A percentile compares a stretch with the other conserved stretches of the same genome.
Conservation (phyloP, 2,797 vertebrate species). For the Lithobates pipiens region DNA sequence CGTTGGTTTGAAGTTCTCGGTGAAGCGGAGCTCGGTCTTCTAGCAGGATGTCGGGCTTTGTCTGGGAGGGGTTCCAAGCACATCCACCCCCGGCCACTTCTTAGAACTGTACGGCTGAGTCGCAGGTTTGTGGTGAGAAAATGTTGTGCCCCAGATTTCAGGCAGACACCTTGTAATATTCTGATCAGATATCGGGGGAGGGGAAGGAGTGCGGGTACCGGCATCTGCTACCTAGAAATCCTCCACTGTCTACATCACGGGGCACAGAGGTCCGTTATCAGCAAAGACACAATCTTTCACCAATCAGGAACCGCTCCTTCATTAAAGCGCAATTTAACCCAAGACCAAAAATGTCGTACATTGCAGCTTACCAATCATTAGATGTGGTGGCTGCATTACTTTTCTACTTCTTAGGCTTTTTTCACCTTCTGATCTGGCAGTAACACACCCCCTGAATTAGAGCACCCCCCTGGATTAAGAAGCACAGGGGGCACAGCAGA, state of each 20-base stretch:
- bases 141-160: conserved; percentile 12
- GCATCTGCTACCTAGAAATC: neutral
- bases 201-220: neutral
- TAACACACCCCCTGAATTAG: no score
- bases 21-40: no score
- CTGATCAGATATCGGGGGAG: neutral
- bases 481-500: no score
- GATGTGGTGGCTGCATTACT: no score
- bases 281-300: neutral
- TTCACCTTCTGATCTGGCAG: no score
- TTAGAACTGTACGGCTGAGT: neutral
- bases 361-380: no score
- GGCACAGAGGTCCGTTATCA: neutral
- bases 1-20: no score
- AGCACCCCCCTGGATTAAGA: no score
- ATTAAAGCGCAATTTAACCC: no score
- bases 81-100: neutral
- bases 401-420: no score
- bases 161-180: neutral
- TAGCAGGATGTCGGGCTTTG: neutral
- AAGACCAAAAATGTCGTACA: no score
- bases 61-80: neutral
- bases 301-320: no score
- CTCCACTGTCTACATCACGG: neutral
- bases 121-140: neutral